Conservation (phyloP, 2,797 vertebrate species). For the Oryzias sinensis region DNA sequence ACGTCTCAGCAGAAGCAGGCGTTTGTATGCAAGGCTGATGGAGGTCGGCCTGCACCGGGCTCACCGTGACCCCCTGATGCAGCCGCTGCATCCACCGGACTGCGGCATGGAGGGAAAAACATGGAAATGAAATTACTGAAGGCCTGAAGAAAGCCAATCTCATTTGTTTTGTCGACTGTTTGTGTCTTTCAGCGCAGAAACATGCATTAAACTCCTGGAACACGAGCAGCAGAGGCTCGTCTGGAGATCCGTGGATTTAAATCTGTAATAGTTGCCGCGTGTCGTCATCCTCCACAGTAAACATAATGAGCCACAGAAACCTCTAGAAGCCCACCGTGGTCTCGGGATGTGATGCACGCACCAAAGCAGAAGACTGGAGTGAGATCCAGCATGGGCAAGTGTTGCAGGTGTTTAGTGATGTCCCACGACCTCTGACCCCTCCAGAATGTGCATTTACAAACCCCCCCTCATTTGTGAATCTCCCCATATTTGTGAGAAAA, state of each 20-base stretch:
- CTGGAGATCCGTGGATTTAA: not conserved
- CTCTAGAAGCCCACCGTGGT: not conserved
- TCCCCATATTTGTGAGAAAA: too few species aligned
- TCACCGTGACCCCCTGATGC: slow-evolving; percentile 57
- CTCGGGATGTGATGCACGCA: too few species aligned
- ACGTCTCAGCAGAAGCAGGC: slow-evolving; percentile 53
- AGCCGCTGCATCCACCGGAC: slow-evolving; percentile 30
- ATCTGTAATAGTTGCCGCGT: slow-evolving; percentile 9
- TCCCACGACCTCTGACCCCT: slow-evolving; percentile 68
- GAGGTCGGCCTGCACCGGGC: slow-evolving; percentile 40
- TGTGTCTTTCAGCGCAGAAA: slow-evolving; percentile 51
- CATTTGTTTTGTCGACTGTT: slow-evolving; percentile 64
- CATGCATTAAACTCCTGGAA: too few species aligned
- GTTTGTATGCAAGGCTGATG: slow-evolving; percentile 54
- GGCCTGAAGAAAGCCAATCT: slow-evolving; percentile 70
- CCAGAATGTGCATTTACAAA: not conserved
- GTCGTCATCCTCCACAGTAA: slow-evolving; percentile 1
- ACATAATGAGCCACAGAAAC: slow-evolving; percentile 24
- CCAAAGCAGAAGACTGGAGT: too few species aligned
- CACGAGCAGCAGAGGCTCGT: too few species aligned
- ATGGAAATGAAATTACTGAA: slow-evolving; percentile 68
- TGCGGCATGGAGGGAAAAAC: slow-evolving; percentile 52
- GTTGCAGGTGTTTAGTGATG: slow-evolving; percentile 74
- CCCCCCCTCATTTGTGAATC: too few species aligned
- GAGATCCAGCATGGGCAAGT: slow-evolving; percentile 62